Evolutionary conservation across 2,888 invertebrate genomes (phyloP), one percentile per base, ranked within the genome.

Genomic region (Elaeidobius kamerunicus): DNA sequence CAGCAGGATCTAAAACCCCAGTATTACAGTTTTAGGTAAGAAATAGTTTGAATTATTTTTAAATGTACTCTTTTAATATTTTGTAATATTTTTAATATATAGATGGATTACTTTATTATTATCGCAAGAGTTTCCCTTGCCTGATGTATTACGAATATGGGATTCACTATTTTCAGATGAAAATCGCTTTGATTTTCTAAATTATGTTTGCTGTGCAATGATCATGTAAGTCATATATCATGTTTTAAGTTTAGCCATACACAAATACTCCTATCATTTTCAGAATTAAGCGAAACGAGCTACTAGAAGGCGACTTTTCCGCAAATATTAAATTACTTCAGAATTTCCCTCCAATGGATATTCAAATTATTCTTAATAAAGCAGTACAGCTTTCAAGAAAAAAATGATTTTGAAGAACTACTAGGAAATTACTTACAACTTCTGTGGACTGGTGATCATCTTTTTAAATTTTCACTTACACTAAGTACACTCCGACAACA

Each of bases 71-170:
- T n/a, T n/a, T n/a, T n/a, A n/a, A n/a, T n/a, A n/a, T n/a, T n/a
- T n/a, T n/a, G n/a, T n/a, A n/a, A n/a, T n/a, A n/a, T n/a, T n/a
- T 30, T 30, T 11, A 30, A 7, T 30, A 11, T 11, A 68, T 69
- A 90, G 97, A 61, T 99, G 99, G 98, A 77, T 99, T 56, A 97
- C 96, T 0, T 76, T 99, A 32, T 75, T 99, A 44, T 78, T 99
- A 5, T 96, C 96, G 2, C 98, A 99, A 78, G 98, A 99, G 75
- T 98, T 98, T 73, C 89, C 93, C 16, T 77, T 99, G 61, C 98
- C 99, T 34, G 98, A 99, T 74, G 94, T 99, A 1, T 85, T 98
- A 65, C 81, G 96, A 58, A 87, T 99, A 66, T 99, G 99, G 99
- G 99, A 99, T 72, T 90, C 95, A 0, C 74, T 99, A 44, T 92